These are phyloP conservation scores for Pyrocephalus nanus DNA, from an alignment of 2,797 vertebrate genomes.

Conservation along the genomic window DNA sequence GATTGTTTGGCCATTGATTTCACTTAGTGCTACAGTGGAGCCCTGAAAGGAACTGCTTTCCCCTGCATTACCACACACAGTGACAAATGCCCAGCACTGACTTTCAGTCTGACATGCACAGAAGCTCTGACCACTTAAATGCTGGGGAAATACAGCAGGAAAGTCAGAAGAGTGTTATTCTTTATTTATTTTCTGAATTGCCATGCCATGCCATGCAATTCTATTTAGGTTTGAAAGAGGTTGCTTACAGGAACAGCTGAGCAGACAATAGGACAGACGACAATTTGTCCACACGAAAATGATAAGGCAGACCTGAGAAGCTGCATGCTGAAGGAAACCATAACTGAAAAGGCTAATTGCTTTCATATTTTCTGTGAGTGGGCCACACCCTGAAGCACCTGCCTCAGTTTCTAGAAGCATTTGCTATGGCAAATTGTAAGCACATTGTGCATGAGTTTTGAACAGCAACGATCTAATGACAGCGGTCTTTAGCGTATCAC, in stretches of 20 bases:
- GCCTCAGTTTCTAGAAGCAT: neutral
- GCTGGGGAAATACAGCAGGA: neutral
- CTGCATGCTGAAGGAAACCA: neutral
- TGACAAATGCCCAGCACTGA: conserved; percentile 63
- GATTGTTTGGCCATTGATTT: conserved; percentile 93
- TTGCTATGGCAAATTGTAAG: neutral
- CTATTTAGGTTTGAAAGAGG: conserved; percentile 38
- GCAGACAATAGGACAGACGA: neutral
- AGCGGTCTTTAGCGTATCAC: neutral
- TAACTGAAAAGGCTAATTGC: neutral
- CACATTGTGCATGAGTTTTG: rapidly evolving
- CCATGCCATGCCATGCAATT: neutral
- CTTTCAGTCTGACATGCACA: neutral
- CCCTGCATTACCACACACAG: conserved; percentile 65
- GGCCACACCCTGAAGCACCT: neutral
- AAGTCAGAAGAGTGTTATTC: neutral
- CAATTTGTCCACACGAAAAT: neutral
- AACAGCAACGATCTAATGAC: neutral
- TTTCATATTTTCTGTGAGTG: neutral
- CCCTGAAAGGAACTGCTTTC: conserved; percentile 77
- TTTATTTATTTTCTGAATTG: conserved; percentile 24
- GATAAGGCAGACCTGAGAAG: neutral
- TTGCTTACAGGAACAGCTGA: neutral
- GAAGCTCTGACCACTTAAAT: neutral
- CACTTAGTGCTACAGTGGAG: conserved; percentile 83